These are phyloP conservation scores for Sebastes oblongus DNA, from an alignment of 2,797 vertebrate species.

Conservation along the genomic window DNA sequence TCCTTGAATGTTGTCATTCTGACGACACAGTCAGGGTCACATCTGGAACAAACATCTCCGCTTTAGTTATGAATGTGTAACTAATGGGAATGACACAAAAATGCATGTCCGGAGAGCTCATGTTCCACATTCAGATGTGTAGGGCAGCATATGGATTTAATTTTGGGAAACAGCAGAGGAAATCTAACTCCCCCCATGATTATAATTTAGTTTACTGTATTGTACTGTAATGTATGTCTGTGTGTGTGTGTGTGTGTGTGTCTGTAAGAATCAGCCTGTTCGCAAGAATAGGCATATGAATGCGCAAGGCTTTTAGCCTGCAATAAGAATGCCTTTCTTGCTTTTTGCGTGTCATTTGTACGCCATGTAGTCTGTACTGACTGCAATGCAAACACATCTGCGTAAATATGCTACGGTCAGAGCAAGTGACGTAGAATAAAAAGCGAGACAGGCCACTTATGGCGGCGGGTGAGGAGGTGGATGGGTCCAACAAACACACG, in stretches of 20 bases:
- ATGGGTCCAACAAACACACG: no score
- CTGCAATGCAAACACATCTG: no score
- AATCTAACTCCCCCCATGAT: background rate
- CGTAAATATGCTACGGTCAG: no score
- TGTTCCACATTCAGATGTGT: background rate
- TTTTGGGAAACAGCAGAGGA: background rate
- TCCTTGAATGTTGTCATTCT: slow-evolving; percentile 35
- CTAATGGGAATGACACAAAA: slow-evolving; percentile 1
- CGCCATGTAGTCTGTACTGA: no score
- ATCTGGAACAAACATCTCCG: slow-evolving; percentile 7
- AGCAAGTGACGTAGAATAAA: no score
- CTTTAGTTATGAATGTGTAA: background rate
- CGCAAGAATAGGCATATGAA: no score
- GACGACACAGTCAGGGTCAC: slow-evolving; percentile 2
- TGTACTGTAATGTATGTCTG: background rate
- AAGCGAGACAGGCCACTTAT: no score
- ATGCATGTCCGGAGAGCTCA: background rate
- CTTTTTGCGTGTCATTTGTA: no score
- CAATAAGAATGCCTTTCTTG: no score
- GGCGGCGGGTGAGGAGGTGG: accelerated
- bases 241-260: no score
- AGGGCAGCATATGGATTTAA: slow-evolving; percentile 4
- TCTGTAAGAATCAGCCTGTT: no score
- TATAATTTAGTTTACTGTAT: background rate
- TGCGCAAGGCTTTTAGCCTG: no score